These are phyloP conservation scores for Aleiodes sp. DNA, from an alignment of 1,140 invertebrate species.

Conservation along the genomic window DNA sequence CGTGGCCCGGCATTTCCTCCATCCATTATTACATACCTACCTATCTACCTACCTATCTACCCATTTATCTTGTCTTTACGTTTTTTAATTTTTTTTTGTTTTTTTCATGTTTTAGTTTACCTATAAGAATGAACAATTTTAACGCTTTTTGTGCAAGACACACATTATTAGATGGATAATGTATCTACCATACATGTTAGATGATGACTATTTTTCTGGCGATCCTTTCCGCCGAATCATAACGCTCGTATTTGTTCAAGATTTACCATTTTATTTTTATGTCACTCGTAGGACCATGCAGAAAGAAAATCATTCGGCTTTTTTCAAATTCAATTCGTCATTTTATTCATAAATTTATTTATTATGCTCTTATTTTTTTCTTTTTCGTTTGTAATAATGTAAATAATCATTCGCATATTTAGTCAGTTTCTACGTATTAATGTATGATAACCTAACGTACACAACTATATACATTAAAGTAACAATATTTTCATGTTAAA, in stretches of 20 bases:
- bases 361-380: background rate
- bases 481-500: slow-evolving; percentile 47
- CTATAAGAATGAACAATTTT: slow-evolving; percentile 38
- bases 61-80: too few relatives aligned
- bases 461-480: slow-evolving; percentile 60
- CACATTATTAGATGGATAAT: background rate
- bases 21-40: slow-evolving; percentile 29
- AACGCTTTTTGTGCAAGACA: slow-evolving; percentile 18
- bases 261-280: slow-evolving; percentile 18
- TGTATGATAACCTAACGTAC: slow-evolving; percentile 46
- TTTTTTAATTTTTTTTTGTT: too few relatives aligned
- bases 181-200: background rate
- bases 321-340: slow-evolving; percentile 28
- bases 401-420: slow-evolving; percentile 20
- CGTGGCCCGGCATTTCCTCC: slow-evolving; percentile 22
- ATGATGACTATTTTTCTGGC: background rate
- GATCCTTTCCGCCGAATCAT: slow-evolving; percentile 25
- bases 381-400: slow-evolving; percentile 22
- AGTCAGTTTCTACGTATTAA: slow-evolving; percentile 17
- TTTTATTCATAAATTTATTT: slow-evolving; percentile 23
- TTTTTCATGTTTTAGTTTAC: slow-evolving; percentile 20
- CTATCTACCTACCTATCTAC: slow-evolving; percentile 27
- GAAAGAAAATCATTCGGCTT: slow-evolving; percentile 12
- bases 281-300: background rate
- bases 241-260: slow-evolving; percentile 20